phyloP scores from a whole-genome alignment of 2,888 invertebrate genomes.

The Eupithecia insigniata region DNA sequence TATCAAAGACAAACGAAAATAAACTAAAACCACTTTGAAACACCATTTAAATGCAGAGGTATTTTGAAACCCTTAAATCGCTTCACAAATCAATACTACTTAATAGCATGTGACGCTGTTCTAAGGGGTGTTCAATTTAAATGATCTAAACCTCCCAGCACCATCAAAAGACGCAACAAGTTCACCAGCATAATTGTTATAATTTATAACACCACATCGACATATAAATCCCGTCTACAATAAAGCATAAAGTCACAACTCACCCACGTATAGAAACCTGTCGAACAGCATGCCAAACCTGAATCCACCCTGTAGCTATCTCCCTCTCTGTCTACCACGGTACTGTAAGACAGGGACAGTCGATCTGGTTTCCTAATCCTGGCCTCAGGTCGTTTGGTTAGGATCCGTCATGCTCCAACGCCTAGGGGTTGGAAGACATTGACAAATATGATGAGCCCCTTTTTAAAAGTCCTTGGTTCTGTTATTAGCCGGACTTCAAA shows the following conservation, averaged over 20 bases:
- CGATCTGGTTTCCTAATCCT: slow-evolving; percentile 66
- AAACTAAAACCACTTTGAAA: no score
- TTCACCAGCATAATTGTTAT: slow-evolving; percentile 16
- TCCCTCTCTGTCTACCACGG: slow-evolving; percentile 43
- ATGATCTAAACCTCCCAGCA: slow-evolving; percentile 11
- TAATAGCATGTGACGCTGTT: background rate
- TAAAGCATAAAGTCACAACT: slow-evolving; percentile 52
- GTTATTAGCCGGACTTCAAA: slow-evolving; percentile 46
- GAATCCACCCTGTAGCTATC: slow-evolving; percentile 52
- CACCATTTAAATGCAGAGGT: no score
- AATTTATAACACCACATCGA: slow-evolving; percentile 33
- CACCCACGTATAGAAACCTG: slow-evolving; percentile 67
- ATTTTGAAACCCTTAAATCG: background rate
- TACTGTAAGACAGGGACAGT: slow-evolving; percentile 14
- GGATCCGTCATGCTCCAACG: slow-evolving; percentile 75
- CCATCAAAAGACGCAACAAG: slow-evolving; percentile 11
- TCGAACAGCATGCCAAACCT: slow-evolving; percentile 61
- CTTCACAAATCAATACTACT: background rate
- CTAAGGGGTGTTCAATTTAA: background rate
- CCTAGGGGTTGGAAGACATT: slow-evolving; percentile 69
- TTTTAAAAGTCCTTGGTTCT: slow-evolving; percentile 54
- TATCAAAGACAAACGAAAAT: no score
- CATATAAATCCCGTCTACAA: slow-evolving; percentile 40
- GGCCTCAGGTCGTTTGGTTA: slow-evolving; percentile 73
- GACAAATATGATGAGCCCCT: slow-evolving; percentile 57